Base-by-base conservation (phyloP, 2,797 vertebrate species). In the Lerista edwardsae region DNA sequence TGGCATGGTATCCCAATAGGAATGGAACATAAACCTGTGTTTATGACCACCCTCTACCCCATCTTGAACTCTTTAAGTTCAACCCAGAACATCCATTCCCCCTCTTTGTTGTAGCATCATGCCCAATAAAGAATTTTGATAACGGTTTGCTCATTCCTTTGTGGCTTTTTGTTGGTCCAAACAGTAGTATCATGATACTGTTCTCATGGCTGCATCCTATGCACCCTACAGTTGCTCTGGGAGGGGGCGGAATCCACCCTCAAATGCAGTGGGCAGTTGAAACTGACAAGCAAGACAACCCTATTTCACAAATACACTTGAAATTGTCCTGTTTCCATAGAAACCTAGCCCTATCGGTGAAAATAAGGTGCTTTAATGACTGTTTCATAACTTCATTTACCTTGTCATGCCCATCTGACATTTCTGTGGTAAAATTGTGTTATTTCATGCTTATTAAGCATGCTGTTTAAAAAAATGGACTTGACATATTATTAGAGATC, bases 311-410 rank as follows among this genome's bases (percentile, higher is more conserved):
- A 82, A 62, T 81, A 67, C 89, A 84, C 55, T 64, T 67, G 71
- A 92, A 78, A 79, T 27, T 91, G 84, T 19, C 79, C 62, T 74
- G 93, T 94, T 93, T 85, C 95, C 92, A 94, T 92, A 72, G 95
- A 67, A 94, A 96, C 94, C 2, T 65, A 84, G 92, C 65, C 67
- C 27, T 3, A 2, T 39, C 84, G 79, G 47, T 83, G 72, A 84
- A n/a, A 83, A 73, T 87, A 82, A 84, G 57, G 85, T 91, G 55
- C 47, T 89, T 87, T 75, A 81, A 92, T 88, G 82, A 72, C 87
- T 59, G 4, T 88, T 92, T 87, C 83, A 75, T 89, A 83, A 86
- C 85, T 90, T 8, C 80, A 68, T 47, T 19, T 44, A 36, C 82
- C 84, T 87, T 8, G 61, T 15, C 87, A 89, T 80, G 65, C 77